phyloP scores from a whole-genome alignment of 1,140 invertebrate genomes.

The Sarcophaga bullata region DNA sequence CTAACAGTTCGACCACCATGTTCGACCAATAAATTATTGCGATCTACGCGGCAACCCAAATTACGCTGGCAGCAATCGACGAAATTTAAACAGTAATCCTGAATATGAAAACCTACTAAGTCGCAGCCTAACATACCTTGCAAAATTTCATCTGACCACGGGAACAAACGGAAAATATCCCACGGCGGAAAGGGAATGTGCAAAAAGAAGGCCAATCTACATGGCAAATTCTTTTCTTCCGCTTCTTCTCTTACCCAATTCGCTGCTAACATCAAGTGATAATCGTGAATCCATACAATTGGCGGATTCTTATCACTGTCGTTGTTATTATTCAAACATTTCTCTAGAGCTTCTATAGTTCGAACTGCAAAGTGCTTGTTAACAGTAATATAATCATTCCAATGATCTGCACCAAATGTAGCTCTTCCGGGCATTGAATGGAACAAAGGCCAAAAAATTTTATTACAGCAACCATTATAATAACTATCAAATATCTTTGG shows the following conservation, averaged over 20 bases:
- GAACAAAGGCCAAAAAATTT: constrained; percentile 90
- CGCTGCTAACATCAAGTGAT: constrained; percentile 90
- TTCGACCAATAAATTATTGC: constrained; percentile 87
- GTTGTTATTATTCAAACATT: constrained; percentile 70
- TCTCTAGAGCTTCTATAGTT: constrained; percentile 78
- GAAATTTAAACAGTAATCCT: constrained; percentile 91
- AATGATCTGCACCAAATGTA: constrained; percentile 81
- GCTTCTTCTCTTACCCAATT: constrained; percentile 86
- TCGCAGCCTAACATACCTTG: constrained; percentile 90
- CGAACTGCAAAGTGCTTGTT: constrained; percentile 86
- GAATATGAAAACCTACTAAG: constrained; percentile 92
- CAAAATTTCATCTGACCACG: constrained; percentile 91
- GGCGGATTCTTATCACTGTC: constrained; percentile 70
- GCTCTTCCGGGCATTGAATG: constrained; percentile 88
- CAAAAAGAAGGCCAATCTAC: constrained; percentile 89
- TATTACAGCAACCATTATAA: constrained; percentile 93
- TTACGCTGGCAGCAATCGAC: constrained; percentile 90
- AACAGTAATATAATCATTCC: constrained; percentile 82
- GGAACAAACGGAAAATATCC: constrained; percentile 90
- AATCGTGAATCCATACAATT: constrained; percentile 91
- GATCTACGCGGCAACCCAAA: constrained; percentile 86
- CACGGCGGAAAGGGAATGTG: constrained; percentile 94
- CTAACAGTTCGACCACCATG: constrained; percentile 86
- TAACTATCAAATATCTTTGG: constrained; percentile 82
- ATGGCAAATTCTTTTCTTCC: constrained; percentile 80